phyloP scores from a whole-genome alignment of 2,113 vertebrate species.

The Axis porcinus region DNA sequence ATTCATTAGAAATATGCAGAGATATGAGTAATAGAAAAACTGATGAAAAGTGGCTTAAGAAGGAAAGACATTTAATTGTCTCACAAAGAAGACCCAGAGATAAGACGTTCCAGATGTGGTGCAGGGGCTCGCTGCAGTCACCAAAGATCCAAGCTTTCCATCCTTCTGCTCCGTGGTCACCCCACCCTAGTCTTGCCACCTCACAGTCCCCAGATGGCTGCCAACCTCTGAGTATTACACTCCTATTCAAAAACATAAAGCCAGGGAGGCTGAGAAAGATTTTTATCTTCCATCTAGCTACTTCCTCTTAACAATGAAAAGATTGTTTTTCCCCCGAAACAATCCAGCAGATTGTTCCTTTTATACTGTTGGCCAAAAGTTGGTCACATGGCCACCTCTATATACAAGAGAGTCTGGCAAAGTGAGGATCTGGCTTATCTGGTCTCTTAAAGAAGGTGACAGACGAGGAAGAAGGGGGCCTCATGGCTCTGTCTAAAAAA shows the following conservation, averaged over 20 bases:
- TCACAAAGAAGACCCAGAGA: neutral
- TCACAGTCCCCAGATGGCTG: neutral
- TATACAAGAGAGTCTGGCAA: neutral
- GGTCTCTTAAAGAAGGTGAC: neutral
- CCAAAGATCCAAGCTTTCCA: neutral
- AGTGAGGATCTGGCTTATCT: neutral
- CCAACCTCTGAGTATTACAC: neutral
- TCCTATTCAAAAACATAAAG: slow-evolving; percentile 1
- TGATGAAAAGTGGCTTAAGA: neutral
- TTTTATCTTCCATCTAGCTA: neutral
- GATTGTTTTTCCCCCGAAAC: neutral
- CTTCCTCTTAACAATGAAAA: neutral
- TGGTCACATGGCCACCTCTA: neutral
- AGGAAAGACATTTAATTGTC: neutral
- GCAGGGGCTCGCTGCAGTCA: neutral
- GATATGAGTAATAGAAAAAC: neutral
- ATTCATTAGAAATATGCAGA: slow-evolving; percentile 21
- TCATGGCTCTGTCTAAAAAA: neutral
- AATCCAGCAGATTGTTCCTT: neutral
- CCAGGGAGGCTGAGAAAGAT: neutral
- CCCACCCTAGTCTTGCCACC: neutral
- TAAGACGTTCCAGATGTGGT: neutral
- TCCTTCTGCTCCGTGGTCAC: neutral
- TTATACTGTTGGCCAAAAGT: neutral
- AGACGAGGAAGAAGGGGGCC: neutral